Evolutionary conservation across 2,113 vertebrate genomes (phyloP).

Genomic region (Ondatra zibethicus): DNA sequence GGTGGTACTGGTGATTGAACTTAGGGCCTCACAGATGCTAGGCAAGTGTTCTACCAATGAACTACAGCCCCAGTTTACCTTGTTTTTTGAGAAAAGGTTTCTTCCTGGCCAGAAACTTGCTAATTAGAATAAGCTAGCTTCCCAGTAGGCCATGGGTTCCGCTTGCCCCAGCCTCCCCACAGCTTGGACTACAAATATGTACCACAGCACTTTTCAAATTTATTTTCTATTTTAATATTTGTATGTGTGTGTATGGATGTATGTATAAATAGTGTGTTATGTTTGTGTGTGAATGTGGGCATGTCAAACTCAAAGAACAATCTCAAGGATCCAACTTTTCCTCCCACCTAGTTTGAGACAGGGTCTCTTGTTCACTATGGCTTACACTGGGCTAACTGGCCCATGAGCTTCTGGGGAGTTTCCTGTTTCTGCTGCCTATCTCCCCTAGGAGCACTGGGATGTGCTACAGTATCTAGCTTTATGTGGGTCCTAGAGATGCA

Average conservation of each 20-base stretch:
- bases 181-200: background rate
- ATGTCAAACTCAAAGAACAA: background rate
- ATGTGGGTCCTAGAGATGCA: background rate
- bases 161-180: background rate
- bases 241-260: background rate
- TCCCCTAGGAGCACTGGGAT: background rate
- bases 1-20: background rate
- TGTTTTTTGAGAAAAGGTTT: background rate
- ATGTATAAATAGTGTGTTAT: background rate
- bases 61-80: background rate
- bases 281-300: background rate
- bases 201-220: background rate
- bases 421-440: background rate
- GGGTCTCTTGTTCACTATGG: background rate
- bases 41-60: background rate
- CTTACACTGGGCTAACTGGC: background rate
- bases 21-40: background rate
- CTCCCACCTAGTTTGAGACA: background rate
- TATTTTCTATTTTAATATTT: background rate
- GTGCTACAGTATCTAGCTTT: background rate
- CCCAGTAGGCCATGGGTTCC: background rate
- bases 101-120: background rate
- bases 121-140: background rate
- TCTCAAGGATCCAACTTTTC: background rate
- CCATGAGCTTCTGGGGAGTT: background rate